These are phyloP conservation scores for Anadara kagoshimensis DNA, from an alignment of 1,140 invertebrate species.

Conservation along the genomic window DNA sequence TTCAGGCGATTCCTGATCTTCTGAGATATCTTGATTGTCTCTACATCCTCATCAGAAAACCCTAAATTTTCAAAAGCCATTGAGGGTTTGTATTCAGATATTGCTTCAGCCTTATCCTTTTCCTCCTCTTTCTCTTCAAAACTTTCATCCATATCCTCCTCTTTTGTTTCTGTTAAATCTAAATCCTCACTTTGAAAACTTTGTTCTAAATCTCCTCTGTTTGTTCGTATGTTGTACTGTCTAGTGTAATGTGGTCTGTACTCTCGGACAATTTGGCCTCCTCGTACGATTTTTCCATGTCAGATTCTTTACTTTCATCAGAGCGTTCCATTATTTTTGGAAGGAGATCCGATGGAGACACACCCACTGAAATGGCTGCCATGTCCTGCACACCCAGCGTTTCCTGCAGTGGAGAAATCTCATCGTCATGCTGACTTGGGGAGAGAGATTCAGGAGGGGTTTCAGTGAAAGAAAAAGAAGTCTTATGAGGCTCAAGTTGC, in stretches of 20 bases:
- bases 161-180: too few relatives aligned
- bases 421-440: constrained; percentile 36
- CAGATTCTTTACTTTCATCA: too few relatives aligned
- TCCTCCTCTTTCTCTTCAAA: constrained; percentile 27
- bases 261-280: too few relatives aligned
- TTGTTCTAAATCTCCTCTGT: too few relatives aligned
- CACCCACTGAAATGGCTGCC: constrained; percentile 52
- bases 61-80: constrained; percentile 75
- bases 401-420: constrained; percentile 45
- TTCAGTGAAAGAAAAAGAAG: constrained; percentile 54
- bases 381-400: constrained; percentile 36
- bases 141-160: constrained; percentile 23
- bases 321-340: constrained; percentile 27
- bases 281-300: too few relatives aligned
- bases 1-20: not conserved
- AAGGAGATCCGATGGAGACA: constrained; percentile 60
- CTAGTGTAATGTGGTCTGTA: too few relatives aligned
- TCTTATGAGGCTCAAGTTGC: constrained; percentile 41
- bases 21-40: constrained; percentile 5
- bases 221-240: too few relatives aligned
- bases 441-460: constrained; percentile 55
- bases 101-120: constrained; percentile 10
- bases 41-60: constrained; percentile 74
- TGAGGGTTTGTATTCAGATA: constrained; percentile 49
- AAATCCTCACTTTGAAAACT: too few relatives aligned